Conservation (phyloP, 2,113 vertebrate species). For the Corythaixoides concolor region DNA sequence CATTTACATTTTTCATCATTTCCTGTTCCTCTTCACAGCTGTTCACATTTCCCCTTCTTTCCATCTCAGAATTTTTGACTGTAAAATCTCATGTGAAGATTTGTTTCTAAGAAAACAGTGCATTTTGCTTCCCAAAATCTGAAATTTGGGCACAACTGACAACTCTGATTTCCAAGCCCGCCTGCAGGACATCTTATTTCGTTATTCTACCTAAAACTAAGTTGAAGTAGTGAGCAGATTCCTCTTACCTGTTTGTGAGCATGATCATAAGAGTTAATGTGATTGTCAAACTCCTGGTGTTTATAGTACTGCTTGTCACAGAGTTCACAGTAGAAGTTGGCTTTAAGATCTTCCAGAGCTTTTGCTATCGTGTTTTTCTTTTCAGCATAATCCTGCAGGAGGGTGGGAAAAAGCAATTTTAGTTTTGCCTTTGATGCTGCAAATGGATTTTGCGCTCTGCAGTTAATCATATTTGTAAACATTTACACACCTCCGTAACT, state of each 20-base stretch:
- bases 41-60: not conserved
- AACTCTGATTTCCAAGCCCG: not conserved
- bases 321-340: conserved; percentile 94
- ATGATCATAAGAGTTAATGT: conserved; percentile 98
- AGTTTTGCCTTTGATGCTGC: conserved; percentile 31
- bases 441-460: not conserved
- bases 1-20: not conserved
- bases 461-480: conserved; percentile 59
- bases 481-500: conserved; percentile 19
- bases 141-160: not conserved
- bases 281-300: conserved; percentile 97
- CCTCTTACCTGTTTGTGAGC: conserved; percentile 94
- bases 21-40: not conserved
- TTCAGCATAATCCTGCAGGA: conserved; percentile 82
- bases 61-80: not conserved
- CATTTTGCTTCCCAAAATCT: not conserved
- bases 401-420: conserved; percentile 45
- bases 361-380: conserved; percentile 84
- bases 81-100: rapidly evolving
- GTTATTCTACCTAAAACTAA: not conserved
- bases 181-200: not conserved
- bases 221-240: not conserved
- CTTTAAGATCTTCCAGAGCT: conserved; percentile 86
- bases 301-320: conserved; percentile 97
- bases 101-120: not conserved